Base-by-base conservation (phyloP, 2,888 invertebrate species). In the Empis livida region DNA sequence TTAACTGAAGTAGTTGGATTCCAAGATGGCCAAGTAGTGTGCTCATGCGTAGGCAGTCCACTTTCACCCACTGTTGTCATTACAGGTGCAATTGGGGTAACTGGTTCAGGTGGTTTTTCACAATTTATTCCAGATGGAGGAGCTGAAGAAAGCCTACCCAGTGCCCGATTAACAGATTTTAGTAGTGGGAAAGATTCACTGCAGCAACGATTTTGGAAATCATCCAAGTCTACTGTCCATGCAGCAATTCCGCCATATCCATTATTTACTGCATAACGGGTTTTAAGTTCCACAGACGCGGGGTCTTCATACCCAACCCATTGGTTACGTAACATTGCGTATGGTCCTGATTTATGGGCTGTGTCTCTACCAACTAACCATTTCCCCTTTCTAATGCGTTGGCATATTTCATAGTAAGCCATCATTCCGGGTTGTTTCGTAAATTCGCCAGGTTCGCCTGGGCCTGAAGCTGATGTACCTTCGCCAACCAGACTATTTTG, bases 301-400 rank as follows among this genome's bases (percentile, higher is more conserved):
- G 77, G 72, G 65, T 91, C 87, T 61, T 94, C 94, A 60, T 80
- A 94, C 39, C 91, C 86, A 35, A 91, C 89, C 90, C 93, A 93
- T 61, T 93, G 91, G 57, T 87, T 80, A 40, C 79, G 78, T 10
- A 76, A 73, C 65, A 84, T 81, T 0, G 91, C 81, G 61, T 83
- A 89, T 0, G 92, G 90, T 1, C 70, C 70, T 0, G 67, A 64
- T 44, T 62, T 65, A 3, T 83, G 85, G 32, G 79, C 77, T 1
- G 74, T 71, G 44, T 76, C 74, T 43, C 74, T 70, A n/a, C 77
- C 78, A 0, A 76, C 76, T 47, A 72, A 73, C 86, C 86, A 88
- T 23, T 79, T 75, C 43, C 79, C 70, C 51, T 77, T 78, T 54
- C 77, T 78, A 20, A 84, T 77, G 45, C 79, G 75, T 47, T 82